A percentile compares a stretch with the other conserved stretches of the same genome.
Conservation (phyloP, 2,797 vertebrate genomes). For the Acrossocheilus wenchowensis region DNA sequence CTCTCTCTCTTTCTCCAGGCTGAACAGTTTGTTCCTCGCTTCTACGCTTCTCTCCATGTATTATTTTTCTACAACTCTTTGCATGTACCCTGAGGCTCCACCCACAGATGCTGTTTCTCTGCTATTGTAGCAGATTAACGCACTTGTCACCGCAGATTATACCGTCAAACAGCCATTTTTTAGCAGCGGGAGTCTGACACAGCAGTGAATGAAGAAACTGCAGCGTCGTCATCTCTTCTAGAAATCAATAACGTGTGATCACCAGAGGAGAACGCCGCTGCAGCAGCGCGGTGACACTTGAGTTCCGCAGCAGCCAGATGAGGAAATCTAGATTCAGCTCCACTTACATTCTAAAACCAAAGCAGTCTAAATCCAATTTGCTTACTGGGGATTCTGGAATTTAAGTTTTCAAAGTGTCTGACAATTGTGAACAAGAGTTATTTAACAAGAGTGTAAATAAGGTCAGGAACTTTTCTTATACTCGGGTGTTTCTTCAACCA, state of each 20-base stretch:
- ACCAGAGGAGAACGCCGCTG: slow-evolving; percentile 44
- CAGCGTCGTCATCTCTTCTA: slow-evolving; percentile 51
- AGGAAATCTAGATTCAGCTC: slow-evolving; percentile 42
- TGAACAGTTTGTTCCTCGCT: slow-evolving; percentile 13
- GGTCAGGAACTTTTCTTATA: background rate
- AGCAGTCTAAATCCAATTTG: slow-evolving; percentile 18
- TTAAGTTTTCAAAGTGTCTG: slow-evolving; percentile 4
- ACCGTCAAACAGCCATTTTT: slow-evolving; percentile 50
- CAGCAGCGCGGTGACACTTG: slow-evolving; percentile 38
- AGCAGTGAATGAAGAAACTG: slow-evolving; percentile 44
- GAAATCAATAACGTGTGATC: slow-evolving; percentile 56
- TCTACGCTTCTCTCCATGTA: slow-evolving; percentile 32
- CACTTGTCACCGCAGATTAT: slow-evolving; percentile 64
- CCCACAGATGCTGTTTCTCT: slow-evolving; percentile 60
- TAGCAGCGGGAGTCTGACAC: slow-evolving; percentile 50
- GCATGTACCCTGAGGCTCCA: slow-evolving; percentile 60
- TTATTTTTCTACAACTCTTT: slow-evolving; percentile 53
- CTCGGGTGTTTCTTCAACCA: background rate
- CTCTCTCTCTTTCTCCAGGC: background rate
- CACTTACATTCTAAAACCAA: slow-evolving; percentile 1
- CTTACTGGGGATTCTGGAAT: background rate
- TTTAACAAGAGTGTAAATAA: slow-evolving; percentile 19
- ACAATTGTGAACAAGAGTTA: background rate
- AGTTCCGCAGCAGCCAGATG: slow-evolving; percentile 43
- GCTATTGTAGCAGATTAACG: slow-evolving; percentile 65